Evolutionary conservation across 2,797 vertebrate species (phyloP), one percentile per base, ranked within the genome.

Genomic region (Prionace glauca): DNA sequence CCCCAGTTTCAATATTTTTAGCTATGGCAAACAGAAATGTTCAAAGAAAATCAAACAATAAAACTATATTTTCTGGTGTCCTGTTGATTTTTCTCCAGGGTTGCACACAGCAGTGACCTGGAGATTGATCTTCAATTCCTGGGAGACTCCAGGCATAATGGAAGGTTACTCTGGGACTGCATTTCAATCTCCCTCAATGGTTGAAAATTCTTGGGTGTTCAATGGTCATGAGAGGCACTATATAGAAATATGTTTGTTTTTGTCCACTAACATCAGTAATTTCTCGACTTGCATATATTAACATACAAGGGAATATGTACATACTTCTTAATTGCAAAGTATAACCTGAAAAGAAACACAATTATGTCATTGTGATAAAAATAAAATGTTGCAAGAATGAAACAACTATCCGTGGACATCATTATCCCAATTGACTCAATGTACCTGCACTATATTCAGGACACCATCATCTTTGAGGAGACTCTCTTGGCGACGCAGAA

Each of bases 401-500:
- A 32, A 5, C 16, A 8, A 32, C 22, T 45, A 69, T 41, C 62
- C 24, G 20, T 69, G 65, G 20, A 71, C 3, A 50, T 18, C 0
- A 22, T 10, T 9, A 2, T 56, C 8, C 81, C 20, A 24, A 36
- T 45, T 41, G 22, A 94, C 10, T 14, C 20, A 72, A 45, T 45
- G 1, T 95, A 95, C 93, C 93, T 95, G 71, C 32, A 77, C 14
- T 32, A 41, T 8, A 60, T 74, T 77, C 60, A 56, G 45, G 45
- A 20, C 26, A 12, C 29, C 11, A 29, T 95, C 93, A 22, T 95
- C 93, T 56, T 95, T 95, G 16, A 95, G 81, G 71, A 97, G 96
- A 62, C 96, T 97, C 97, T 97, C 97, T 87, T 98, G 98, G 95
- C 97, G 96, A 72, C 97, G 96, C 67, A 98, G 97, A 32, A 97